phyloP scores from a whole-genome alignment of 2,888 invertebrate genomes.

The Harpalus rubripes region DNA sequence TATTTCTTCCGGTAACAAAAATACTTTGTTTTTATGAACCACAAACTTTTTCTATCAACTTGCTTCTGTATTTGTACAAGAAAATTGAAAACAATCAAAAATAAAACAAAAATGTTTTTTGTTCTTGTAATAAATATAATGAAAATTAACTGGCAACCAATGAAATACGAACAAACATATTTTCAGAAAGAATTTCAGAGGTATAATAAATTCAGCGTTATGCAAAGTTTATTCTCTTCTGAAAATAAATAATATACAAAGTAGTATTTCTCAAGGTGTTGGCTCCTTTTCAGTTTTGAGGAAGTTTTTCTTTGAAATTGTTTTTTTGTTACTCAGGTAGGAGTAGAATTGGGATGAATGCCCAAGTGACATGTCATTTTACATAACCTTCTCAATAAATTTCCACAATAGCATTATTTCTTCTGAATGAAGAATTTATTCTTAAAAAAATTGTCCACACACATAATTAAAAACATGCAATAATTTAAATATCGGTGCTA shows the following conservation, averaged over 20 bases:
- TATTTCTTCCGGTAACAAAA: slow-evolving; percentile 49
- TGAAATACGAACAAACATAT: slow-evolving; percentile 26
- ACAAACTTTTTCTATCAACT: slow-evolving; percentile 42
- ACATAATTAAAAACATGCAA: too few relatives aligned
- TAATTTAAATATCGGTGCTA: too few relatives aligned
- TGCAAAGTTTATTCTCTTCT: slow-evolving; percentile 48
- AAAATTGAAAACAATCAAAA: slow-evolving; percentile 44
- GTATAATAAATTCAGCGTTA: slow-evolving; percentile 43
- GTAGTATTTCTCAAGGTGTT: slow-evolving; percentile 47
- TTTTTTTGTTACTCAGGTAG: slow-evolving; percentile 27
- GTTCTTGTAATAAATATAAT: slow-evolving; percentile 23
- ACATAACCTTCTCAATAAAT: slow-evolving; percentile 31
- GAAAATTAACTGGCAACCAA: slow-evolving; percentile 17
- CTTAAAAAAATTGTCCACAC: not conserved
- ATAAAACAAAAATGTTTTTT: slow-evolving; percentile 31
- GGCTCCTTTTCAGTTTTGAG: slow-evolving; percentile 35
- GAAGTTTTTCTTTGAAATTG: slow-evolving; percentile 49
- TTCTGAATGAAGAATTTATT: not conserved
- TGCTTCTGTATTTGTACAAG: slow-evolving; percentile 30
- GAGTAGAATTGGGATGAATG: slow-evolving; percentile 32
- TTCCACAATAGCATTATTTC: not conserved
- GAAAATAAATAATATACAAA: slow-evolving; percentile 56
- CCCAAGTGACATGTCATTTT: slow-evolving; percentile 42
- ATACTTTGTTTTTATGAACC: slow-evolving; percentile 41
- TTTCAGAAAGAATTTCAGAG: not conserved